These are phyloP conservation scores for Lasioglossum villosulum DNA, from an alignment of 2,888 invertebrate species.

Conservation along the genomic window DNA sequence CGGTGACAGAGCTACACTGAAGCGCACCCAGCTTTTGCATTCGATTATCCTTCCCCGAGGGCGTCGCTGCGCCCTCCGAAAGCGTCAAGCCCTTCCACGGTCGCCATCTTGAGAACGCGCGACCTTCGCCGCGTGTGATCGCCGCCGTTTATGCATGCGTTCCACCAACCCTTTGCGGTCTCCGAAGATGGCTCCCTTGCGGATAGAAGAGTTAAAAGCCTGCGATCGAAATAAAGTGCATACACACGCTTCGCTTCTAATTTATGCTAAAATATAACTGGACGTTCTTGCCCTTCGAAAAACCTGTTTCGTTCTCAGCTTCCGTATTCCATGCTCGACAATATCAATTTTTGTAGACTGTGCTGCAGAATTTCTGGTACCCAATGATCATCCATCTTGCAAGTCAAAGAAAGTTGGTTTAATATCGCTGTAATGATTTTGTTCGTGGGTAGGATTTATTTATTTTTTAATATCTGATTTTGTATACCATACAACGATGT, in stretches of 20 bases:
- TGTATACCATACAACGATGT: neutral
- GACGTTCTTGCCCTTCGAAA: neutral
- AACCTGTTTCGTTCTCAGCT: neutral
- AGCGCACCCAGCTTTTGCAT: constrained; percentile 47
- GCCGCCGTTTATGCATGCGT: neutral
- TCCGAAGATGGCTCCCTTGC: neutral
- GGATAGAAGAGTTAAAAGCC: neutral
- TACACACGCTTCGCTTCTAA: neutral
- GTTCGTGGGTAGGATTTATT: neutral
- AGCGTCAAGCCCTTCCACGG: constrained; percentile 21
- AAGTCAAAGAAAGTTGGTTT: neutral
- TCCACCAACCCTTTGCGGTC: neutral
- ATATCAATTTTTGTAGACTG: neutral
- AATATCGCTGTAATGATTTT: neutral
- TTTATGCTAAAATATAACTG: neutral
- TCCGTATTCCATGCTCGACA: neutral
- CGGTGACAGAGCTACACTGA: neutral
- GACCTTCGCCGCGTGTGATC: constrained; percentile 6
- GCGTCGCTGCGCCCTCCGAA: constrained; percentile 29
- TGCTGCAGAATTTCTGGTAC: neutral
- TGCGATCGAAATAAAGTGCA: neutral
- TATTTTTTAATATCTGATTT: neutral
- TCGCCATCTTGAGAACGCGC: constrained; percentile 63
- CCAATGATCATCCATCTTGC: neutral
- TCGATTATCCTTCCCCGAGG: constrained; percentile 41